Conservation (phyloP, 2,113 vertebrate genomes). For the Antigone vipio region DNA sequence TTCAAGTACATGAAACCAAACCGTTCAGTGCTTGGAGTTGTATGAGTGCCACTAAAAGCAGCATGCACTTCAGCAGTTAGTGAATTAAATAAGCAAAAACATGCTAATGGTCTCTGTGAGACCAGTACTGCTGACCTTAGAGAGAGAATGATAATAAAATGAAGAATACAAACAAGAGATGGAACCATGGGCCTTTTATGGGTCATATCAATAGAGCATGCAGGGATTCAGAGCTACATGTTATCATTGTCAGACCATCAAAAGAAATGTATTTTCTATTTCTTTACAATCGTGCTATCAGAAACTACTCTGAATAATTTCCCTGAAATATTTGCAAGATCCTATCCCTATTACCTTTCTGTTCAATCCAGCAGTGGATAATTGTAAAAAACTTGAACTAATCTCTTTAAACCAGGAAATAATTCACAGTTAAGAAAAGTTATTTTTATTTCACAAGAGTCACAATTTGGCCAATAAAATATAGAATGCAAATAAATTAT, state of each 20-base stretch:
- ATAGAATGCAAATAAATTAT: neutral
- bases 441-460: neutral
- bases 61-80: constrained; percentile 50
- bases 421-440: neutral
- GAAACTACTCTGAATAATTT: neutral
- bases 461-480: neutral
- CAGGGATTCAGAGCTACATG: constrained; percentile 33
- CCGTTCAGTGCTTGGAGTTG: constrained; percentile 54
- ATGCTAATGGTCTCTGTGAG: constrained; percentile 62
- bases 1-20: constrained; percentile 78
- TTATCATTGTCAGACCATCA: constrained; percentile 38
- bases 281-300: constrained; percentile 16
- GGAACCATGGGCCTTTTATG: constrained; percentile 47
- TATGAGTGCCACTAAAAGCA: constrained; percentile 72
- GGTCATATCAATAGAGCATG: constrained; percentile 42
- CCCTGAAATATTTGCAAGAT: constrained; percentile 1
- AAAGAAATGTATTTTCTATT: constrained; percentile 34
- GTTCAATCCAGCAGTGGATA: neutral
- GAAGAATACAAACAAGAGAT: constrained; percentile 66
- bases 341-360: neutral
- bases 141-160: constrained; percentile 68
- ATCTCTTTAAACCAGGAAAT: neutral
- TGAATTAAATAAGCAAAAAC: constrained; percentile 73
- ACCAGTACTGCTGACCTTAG: constrained; percentile 56
- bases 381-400: neutral